phyloP scores from a whole-genome alignment of 2,113 vertebrate genomes.

The Indicator indicator region DNA sequence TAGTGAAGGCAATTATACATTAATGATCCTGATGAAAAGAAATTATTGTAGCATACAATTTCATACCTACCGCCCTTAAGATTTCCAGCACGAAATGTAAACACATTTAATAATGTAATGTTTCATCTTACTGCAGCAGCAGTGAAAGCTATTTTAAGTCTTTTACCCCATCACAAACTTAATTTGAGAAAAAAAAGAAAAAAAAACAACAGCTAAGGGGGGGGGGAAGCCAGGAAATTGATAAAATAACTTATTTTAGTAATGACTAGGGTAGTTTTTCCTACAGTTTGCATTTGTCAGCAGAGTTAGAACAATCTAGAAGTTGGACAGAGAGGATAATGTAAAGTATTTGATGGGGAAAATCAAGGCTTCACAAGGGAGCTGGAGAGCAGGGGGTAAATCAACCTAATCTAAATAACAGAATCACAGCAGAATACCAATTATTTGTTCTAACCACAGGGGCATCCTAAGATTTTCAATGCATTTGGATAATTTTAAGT shows the following conservation, averaged over 20 bases:
- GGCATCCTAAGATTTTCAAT: neutral
- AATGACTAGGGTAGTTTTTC: neutral
- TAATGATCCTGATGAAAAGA: neutral
- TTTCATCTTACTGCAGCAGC: neutral
- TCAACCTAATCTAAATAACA: neutral
- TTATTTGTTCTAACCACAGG: neutral
- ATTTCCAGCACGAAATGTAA: constrained; percentile 23
- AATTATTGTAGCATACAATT: neutral
- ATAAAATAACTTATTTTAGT: neutral
- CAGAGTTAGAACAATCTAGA: neutral
- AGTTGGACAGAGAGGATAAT: neutral
- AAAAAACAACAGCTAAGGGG: neutral
- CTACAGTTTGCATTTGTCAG: neutral
- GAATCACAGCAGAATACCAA: neutral
- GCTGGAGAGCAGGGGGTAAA: neutral
- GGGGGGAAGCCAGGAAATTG: neutral
- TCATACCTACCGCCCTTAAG: neutral
- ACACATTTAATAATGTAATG: constrained; percentile 7
- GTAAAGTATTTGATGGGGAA: neutral
- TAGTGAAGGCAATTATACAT: neutral
- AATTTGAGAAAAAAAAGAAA: neutral
- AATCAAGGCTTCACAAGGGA: neutral
- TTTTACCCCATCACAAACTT: neutral
- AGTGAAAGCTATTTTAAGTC: neutral
- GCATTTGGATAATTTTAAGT: neutral